Conservation (phyloP, 1,140 invertebrate genomes). For the Drosophila jambulina region DNA sequence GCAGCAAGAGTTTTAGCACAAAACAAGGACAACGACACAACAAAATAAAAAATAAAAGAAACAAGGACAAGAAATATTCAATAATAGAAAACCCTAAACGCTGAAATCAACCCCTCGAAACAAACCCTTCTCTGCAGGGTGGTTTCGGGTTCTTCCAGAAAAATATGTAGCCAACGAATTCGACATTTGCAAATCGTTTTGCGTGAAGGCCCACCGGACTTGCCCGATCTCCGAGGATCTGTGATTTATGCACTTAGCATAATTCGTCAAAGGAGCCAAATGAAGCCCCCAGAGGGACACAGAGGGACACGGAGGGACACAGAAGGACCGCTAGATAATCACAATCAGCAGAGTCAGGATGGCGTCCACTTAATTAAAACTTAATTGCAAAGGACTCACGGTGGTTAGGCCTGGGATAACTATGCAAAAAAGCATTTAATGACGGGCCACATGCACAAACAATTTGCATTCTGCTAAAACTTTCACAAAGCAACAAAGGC, state of each 20-base stretch:
- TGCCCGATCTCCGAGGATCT: slow-evolving; percentile 39
- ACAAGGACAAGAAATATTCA: slow-evolving; percentile 56
- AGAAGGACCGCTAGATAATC: slow-evolving; percentile 3
- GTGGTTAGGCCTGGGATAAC: slow-evolving; percentile 29
- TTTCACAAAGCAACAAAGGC: slow-evolving; percentile 63
- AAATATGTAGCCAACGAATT: slow-evolving; percentile 27
- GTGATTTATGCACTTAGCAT: slow-evolving; percentile 19
- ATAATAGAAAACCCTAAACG: slow-evolving; percentile 70
- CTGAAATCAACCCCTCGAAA: slow-evolving; percentile 62
- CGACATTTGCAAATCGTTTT: slow-evolving; percentile 62
- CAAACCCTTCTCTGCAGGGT: slow-evolving; percentile 28
- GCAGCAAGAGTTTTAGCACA: slow-evolving; percentile 55
- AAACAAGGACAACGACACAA: slow-evolving; percentile 16
- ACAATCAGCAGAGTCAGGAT: slow-evolving; percentile 24
- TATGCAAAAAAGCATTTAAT: slow-evolving; percentile 68
- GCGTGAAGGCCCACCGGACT: slow-evolving; percentile 23
- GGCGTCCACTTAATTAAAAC: slow-evolving; percentile 76
- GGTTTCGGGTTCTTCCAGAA: slow-evolving; percentile 21
- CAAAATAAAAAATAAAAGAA: slow-evolving; percentile 26
- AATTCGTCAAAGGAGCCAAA: slow-evolving; percentile 29
- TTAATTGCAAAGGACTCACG: slow-evolving; percentile 67
- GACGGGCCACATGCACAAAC: slow-evolving; percentile 53
- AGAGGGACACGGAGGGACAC: neutral
- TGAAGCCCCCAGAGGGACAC: slow-evolving; percentile 1
- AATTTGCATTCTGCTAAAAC: slow-evolving; percentile 55